Conservation (phyloP, 2,888 invertebrate genomes). For the Tinea trinotella region DNA sequence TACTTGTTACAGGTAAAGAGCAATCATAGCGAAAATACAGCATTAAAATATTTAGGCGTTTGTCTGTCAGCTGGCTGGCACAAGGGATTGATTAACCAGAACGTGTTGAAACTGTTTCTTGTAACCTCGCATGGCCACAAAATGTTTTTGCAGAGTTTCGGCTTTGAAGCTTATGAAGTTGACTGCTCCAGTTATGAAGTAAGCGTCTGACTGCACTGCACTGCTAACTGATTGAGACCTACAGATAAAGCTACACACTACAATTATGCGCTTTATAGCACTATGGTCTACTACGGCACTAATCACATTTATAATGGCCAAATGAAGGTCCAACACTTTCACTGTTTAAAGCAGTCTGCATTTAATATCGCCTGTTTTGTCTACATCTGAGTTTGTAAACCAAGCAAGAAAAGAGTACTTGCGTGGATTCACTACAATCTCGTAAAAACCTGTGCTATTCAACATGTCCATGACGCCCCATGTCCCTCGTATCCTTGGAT, state of each 20-base stretch:
- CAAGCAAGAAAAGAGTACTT: background rate
- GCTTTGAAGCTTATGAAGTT: too few relatives aligned
- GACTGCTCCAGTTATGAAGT: too few relatives aligned
- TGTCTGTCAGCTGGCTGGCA: too few relatives aligned
- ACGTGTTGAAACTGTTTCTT: too few relatives aligned
- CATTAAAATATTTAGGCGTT: too few relatives aligned
- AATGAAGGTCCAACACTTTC: slow-evolving; percentile 2
- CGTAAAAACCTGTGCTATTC: slow-evolving; percentile 4
- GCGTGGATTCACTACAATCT: slow-evolving; percentile 3
- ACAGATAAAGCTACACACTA: background rate
- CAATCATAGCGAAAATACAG: too few relatives aligned
- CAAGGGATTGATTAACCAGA: too few relatives aligned
- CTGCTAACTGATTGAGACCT: background rate
- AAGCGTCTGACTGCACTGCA: background rate
- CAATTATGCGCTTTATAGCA: background rate
- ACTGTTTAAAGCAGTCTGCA: slow-evolving; percentile 12
- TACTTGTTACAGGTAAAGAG: too few relatives aligned
- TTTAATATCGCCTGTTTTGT: slow-evolving; percentile 4
- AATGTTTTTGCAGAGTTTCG: too few relatives aligned
- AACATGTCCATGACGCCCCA: background rate
- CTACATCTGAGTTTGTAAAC: slow-evolving; percentile 5
- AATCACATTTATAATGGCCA: background rate
- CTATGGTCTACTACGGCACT: slow-evolving; percentile 5
- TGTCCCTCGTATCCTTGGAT: background rate
- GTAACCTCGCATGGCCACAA: too few relatives aligned